These are phyloP conservation scores for Brachyrhaphis roseni DNA, from an alignment of 2,797 vertebrate genomes.

Conservation along the genomic window DNA sequence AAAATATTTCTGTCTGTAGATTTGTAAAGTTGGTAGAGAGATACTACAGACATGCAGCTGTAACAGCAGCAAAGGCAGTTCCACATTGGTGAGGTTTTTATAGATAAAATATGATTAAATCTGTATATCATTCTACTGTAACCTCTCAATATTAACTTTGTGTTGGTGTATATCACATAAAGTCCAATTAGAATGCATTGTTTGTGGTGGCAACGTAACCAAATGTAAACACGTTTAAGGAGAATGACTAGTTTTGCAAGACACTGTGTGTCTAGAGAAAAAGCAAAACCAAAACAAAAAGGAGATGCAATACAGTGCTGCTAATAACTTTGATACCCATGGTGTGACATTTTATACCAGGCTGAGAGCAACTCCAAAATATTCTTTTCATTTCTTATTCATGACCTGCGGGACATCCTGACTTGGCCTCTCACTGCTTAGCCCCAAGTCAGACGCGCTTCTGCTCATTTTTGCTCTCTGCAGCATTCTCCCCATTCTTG, in stretches of 20 bases:
- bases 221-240: neutral
- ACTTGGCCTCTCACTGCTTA: slow-evolving; percentile 60
- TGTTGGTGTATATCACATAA: neutral
- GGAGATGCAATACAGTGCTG: slow-evolving; percentile 18
- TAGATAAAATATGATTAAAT: neutral
- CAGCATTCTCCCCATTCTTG: slow-evolving; percentile 52
- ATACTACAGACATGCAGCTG: neutral
- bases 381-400: slow-evolving; percentile 72
- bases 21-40: neutral
- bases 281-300: slow-evolving; percentile 4
- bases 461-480: slow-evolving; percentile 6
- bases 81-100: neutral
- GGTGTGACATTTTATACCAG: slow-evolving; percentile 42
- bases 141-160: neutral
- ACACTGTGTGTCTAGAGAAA: neutral
- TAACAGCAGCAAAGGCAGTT: neutral
- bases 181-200: neutral
- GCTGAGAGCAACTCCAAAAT: slow-evolving; percentile 45
- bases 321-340: slow-evolving; percentile 57
- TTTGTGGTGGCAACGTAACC: neutral
- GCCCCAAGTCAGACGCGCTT: slow-evolving; percentile 49
- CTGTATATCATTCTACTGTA: neutral
- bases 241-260: neutral
- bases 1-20: neutral
- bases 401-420: slow-evolving; percentile 61